Evolutionary conservation across 2,888 invertebrate species (phyloP), one percentile per base, ranked within the genome.

Genomic region (Eutolmus rufibarbis): DNA sequence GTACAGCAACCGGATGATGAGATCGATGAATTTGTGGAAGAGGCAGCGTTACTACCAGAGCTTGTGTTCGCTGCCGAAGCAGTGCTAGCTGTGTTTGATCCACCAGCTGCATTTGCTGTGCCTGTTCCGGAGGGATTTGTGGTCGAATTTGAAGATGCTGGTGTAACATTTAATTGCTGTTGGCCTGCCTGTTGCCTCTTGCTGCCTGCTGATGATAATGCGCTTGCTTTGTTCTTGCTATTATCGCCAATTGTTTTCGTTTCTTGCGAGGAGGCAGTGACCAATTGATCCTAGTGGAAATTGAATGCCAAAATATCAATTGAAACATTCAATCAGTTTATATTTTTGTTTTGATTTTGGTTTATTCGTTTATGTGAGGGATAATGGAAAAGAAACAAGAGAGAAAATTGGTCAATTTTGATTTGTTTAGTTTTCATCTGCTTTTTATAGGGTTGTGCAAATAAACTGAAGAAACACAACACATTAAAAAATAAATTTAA

Each of bases 1-100:
- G 91, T 91, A 90, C 93, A 93, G 90, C 91, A 91, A 89, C 92
- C 92, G 46, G 87, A 86, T 34, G 87, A 77, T 84, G 90, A 89
- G 31, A 89, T 88, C 34, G 85, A 43, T 43, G 85, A 85, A 74
- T 51, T 85, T 43, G 74, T 82, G 51, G 31, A 28, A 31, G 57
- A 74, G 74, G 85, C 85, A 74, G 23, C 57, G 74, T 66, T 89
- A 74, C 86, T 79, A 74, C 34, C 74, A 74, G 51, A 19, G 51
- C 28, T 37, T 9, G 31, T 43, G 74, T 86, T 86, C 51, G 56
- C 77, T 86, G 31, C 66, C 57, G 87, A 81, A 76, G 86, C 46
- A 86, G 76, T 37, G 37, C 19, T 86, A 56, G 85, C 85, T 74
- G 14, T 46, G 31, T 79, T 79, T 7, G 51, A 66, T 46, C 37